These are phyloP conservation scores for Phortica okadai DNA, from an alignment of 2,888 invertebrate species.

Conservation along the genomic window DNA sequence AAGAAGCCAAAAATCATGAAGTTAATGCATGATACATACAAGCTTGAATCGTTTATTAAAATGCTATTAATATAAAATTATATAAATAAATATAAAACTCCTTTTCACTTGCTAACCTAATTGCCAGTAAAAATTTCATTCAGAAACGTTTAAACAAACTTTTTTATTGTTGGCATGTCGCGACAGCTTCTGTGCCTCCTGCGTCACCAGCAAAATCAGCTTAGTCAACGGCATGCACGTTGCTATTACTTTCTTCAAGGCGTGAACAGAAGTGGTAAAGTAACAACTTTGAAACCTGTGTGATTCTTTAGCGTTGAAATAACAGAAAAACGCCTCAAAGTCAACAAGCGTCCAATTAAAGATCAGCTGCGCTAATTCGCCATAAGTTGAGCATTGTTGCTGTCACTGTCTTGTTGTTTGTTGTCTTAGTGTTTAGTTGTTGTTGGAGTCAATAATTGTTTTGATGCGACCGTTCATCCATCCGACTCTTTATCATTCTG, in stretches of 20 bases:
- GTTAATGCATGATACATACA: too few relatives aligned
- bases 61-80: not conserved
- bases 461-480: constrained; percentile 4
- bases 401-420: constrained; percentile 20
- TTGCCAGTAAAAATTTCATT: constrained; percentile 44
- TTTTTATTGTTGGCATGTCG: too few relatives aligned
- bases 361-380: constrained; percentile 65
- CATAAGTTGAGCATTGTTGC: constrained; percentile 52
- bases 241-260: constrained; percentile 26
- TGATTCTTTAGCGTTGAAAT: constrained; percentile 8
- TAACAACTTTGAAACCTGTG: not conserved
- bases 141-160: constrained; percentile 34
- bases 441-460: not conserved
- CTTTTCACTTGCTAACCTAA: constrained; percentile 17
- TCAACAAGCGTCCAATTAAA: constrained; percentile 55
- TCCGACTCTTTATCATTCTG: constrained; percentile 18
- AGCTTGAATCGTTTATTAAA: too few relatives aligned
- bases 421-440: constrained; percentile 53
- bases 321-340: constrained; percentile 19
- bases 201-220: not conserved
- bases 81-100: not conserved
- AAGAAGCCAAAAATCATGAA: too few relatives aligned
- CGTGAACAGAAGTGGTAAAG: not conserved
- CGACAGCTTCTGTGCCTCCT: not conserved
- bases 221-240: not conserved